These are phyloP conservation scores for Temnothorax curvispinosus DNA, from an alignment of 1,140 invertebrate species.

Conservation along the genomic window DNA sequence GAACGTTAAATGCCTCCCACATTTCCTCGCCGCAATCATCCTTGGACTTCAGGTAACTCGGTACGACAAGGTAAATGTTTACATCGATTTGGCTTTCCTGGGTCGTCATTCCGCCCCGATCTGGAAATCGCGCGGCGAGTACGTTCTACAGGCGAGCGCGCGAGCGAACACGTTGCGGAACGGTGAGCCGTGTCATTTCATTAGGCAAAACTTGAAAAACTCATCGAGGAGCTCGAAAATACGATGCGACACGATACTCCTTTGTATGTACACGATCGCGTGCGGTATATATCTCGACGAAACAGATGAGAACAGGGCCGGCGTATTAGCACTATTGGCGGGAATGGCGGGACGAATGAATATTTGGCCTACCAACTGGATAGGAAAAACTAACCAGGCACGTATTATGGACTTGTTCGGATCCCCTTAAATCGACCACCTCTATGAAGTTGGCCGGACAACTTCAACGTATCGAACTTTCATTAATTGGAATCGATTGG, in stretches of 20 bases:
- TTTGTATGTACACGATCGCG: not conserved
- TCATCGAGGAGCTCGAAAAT: not conserved
- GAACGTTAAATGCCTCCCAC: slow-evolving; percentile 83
- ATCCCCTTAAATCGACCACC: too few relatives aligned
- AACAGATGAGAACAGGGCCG: not conserved
- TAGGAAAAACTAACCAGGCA: not conserved
- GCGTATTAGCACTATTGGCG: not conserved
- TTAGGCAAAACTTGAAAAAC: not conserved
- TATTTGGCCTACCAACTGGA: not conserved
- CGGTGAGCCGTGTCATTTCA: not conserved
- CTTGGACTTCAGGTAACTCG: slow-evolving; percentile 75
- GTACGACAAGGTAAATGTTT: slow-evolving; percentile 82
- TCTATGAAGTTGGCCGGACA: too few relatives aligned
- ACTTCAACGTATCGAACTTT: too few relatives aligned
- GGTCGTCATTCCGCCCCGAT: slow-evolving; percentile 52
- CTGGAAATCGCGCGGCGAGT: not conserved
- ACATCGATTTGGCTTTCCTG: slow-evolving; percentile 74
- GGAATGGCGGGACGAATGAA: slow-evolving; percentile 17
- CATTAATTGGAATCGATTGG: too few relatives aligned
- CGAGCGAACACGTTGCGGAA: not conserved
- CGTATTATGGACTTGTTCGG: too few relatives aligned
- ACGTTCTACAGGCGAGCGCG: not conserved
- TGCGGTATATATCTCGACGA: not conserved
- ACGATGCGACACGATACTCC: not conserved
- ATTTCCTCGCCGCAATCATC: slow-evolving; percentile 82